phyloP scores from a whole-genome alignment of 1,140 invertebrate genomes.

The Harlomillsia oculata region DNA sequence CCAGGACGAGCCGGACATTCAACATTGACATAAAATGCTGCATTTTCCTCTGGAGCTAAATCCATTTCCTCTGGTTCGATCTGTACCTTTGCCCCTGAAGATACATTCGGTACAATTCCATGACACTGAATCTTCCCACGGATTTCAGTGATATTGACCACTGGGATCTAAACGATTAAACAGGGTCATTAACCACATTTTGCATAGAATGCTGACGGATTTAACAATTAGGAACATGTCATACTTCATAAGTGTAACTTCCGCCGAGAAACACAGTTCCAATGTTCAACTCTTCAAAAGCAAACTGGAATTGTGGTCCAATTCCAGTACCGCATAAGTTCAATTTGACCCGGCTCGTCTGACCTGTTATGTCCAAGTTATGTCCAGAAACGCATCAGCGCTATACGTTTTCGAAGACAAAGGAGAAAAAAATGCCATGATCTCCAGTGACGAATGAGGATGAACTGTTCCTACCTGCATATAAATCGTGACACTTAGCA shows the following conservation, averaged over 20 bases:
- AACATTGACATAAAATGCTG: slow-evolving; percentile 22
- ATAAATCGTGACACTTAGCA: background rate
- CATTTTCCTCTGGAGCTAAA: slow-evolving; percentile 9
- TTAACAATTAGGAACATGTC: no score
- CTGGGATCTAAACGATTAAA: slow-evolving; percentile 36
- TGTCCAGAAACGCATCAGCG: slow-evolving; percentile 39
- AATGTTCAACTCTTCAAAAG: slow-evolving; percentile 37
- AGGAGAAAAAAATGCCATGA: slow-evolving; percentile 39
- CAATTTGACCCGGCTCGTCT: slow-evolving; percentile 38
- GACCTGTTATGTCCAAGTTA: slow-evolving; percentile 39
- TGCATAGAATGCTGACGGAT: background rate
- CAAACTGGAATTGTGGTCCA: slow-evolving; percentile 40
- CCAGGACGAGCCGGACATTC: slow-evolving; percentile 4
- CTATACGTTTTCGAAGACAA: slow-evolving; percentile 34
- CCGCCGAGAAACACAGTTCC: slow-evolving; percentile 38
- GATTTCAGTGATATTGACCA: slow-evolving; percentile 37
- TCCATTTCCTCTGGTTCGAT: slow-evolving; percentile 13
- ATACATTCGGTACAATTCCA: background rate
- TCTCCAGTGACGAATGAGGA: slow-evolving; percentile 36
- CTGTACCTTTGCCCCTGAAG: background rate
- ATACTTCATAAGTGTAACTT: slow-evolving; percentile 39
- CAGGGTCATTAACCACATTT: slow-evolving; percentile 22
- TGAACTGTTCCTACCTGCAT: slow-evolving; percentile 37
- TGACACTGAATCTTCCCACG: slow-evolving; percentile 36
- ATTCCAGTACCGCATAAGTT: slow-evolving; percentile 37